Evolutionary conservation across 2,888 invertebrate genomes (phyloP), one percentile per base, ranked within the genome.

Genomic region (Ptilodon capucinus): DNA sequence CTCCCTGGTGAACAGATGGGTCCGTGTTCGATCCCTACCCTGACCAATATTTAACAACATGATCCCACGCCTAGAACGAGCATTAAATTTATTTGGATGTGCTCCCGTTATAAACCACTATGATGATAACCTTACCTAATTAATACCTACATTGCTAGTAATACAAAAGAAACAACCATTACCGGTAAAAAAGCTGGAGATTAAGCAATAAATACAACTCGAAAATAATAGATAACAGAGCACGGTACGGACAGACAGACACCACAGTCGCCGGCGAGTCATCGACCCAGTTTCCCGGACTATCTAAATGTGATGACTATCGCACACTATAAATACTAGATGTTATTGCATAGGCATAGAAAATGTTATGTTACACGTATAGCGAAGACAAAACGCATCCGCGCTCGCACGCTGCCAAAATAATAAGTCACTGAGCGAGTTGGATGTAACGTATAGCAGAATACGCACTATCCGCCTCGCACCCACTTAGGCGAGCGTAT

Each of bases 341-440:
- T 54, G 64, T 60, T 68, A 57, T n/a, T n/a, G n/a, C n/a, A n/a
- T n/a, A n/a, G n/a, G n/a, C n/a, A n/a, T n/a, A n/a, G n/a, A n/a
- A n/a, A n/a, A n/a, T 64, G 56, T 68, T 66, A 68, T n/a, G 64
- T 8, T 34, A 36, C 2, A 71, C 68, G 63, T 73, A 76, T 69
- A 74, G 68, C 64, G 56, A 74, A 82, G 71, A 81, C 82, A 81
- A 84, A 86, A 81, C 75, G 79, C 82, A 85, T 84, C 84, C 82
- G 83, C 68, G 75, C 77, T 79, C 76, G 72, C 63, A 71, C 74
- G 79, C 69, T 85, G 85, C 86, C 85, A 84, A 83, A 84, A 80
- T 80, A 75, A 83, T 83, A 82, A 79, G 65, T 79, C 77, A 79
- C 64, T 60, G 51, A 48, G 51, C 57, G 60, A 59, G 74, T 76